These are phyloP conservation scores for Strigamia transsilvanica DNA, from an alignment of 2,888 invertebrate species.

Conservation along the genomic window DNA sequence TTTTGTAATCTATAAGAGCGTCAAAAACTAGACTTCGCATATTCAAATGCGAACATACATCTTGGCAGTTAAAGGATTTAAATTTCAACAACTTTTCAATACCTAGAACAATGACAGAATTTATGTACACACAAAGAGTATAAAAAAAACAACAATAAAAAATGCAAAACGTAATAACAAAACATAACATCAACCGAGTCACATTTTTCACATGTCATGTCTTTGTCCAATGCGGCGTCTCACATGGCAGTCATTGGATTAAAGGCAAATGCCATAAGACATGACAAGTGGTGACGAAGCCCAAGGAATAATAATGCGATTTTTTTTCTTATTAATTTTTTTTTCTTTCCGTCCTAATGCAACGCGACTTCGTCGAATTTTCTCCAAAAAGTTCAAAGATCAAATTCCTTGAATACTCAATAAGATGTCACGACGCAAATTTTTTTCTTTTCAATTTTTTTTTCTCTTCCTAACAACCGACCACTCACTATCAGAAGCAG, in stretches of 20 bases:
- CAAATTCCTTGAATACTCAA: conserved; percentile 37
- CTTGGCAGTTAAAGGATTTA: not conserved
- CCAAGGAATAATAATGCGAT: conserved; percentile 27
- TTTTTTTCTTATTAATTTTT: not conserved
- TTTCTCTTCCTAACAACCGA: not conserved
- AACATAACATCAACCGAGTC: conserved; percentile 16
- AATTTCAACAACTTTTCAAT: conserved; percentile 17
- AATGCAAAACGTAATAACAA: not conserved
- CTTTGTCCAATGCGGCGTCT: conserved; percentile 44
- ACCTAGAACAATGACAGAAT: not conserved
- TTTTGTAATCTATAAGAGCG: not conserved
- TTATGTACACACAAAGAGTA: not conserved
- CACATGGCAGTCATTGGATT: conserved; percentile 43
- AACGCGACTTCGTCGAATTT: conserved; percentile 36
- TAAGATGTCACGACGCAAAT: conserved; percentile 4
- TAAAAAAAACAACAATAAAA: not conserved
- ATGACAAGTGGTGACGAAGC: conserved; percentile 45
- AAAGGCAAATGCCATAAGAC: conserved; percentile 34
- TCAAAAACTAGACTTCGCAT: not conserved
- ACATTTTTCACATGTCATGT: conserved; percentile 46
- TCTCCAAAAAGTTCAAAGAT: conserved; percentile 1
- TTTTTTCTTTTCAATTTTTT: not conserved
- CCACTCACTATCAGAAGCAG: conserved; percentile 19
- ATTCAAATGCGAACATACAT: not conserved
- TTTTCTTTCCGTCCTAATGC: not conserved